Conservation (phyloP, 2,797 vertebrate species). For the Myotis findleyi region DNA sequence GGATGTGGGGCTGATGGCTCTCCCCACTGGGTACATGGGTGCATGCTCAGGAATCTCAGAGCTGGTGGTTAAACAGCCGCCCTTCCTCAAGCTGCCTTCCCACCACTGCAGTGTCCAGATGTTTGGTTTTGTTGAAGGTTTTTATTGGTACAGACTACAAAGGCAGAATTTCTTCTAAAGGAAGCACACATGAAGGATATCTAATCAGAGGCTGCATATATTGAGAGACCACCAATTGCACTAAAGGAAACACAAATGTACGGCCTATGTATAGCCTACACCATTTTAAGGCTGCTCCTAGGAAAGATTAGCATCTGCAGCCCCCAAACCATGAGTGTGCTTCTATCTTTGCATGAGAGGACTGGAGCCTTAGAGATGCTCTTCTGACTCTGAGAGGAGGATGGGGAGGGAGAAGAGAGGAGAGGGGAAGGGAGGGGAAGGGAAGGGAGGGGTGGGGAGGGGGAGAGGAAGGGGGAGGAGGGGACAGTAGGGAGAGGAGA, state of each 20-base stretch:
- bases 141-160: not conserved
- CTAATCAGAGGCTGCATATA: not conserved
- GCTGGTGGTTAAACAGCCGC: not conserved
- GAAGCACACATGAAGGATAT: not conserved
- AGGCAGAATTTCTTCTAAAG: not conserved
- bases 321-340: not conserved
- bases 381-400: not conserved
- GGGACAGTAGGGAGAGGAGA: not conserved
- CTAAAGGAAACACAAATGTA: not conserved
- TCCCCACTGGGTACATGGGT: fast-evolving
- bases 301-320: not conserved
- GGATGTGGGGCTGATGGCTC: not conserved
- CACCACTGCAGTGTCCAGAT: fast-evolving
- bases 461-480: too few relatives aligned
- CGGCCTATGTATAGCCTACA: not conserved
- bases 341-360: not conserved
- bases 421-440: too few relatives aligned
- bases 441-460: not conserved
- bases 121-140: not conserved
- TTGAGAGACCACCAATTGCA: not conserved
- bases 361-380: not conserved
- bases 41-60: not conserved
- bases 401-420: not conserved
- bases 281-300: too few relatives aligned
- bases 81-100: not conserved